These are phyloP conservation scores for Julus scandinavius DNA, from an alignment of 2,888 invertebrate genomes.

Conservation along the genomic window DNA sequence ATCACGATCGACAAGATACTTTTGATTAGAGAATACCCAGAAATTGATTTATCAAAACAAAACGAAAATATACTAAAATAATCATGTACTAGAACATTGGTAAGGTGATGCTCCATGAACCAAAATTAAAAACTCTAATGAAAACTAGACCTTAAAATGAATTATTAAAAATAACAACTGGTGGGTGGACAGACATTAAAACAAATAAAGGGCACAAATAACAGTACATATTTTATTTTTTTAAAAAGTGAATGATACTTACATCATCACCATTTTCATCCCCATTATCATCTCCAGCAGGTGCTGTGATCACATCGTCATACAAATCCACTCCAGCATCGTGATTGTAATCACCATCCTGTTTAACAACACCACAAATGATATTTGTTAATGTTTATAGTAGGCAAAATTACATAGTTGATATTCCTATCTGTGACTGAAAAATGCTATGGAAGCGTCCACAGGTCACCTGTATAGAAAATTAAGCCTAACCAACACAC, in stretches of 20 bases:
- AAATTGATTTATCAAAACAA: constrained; percentile 24
- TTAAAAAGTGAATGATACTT: neutral
- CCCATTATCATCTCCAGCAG: constrained; percentile 66
- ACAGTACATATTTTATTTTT: neutral
- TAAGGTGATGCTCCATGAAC: neutral
- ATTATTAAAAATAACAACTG: neutral
- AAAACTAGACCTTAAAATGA: neutral
- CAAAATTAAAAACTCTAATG: neutral
- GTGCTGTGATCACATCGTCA: constrained; percentile 92
- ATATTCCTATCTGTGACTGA: too few species aligned
- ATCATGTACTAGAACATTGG: neutral
- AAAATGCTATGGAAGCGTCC: too few species aligned
- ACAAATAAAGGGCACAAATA: neutral
- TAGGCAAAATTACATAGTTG: too few species aligned
- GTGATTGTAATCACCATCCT: constrained; percentile 73
- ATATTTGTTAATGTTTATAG: too few species aligned
- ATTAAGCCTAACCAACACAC: too few species aligned
- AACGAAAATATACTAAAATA: neutral
- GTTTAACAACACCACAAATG: neutral
- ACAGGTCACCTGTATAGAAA: too few species aligned
- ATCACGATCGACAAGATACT: constrained; percentile 53
- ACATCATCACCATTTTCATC: constrained; percentile 55
- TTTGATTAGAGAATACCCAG: constrained; percentile 46
- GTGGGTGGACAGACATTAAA: neutral
- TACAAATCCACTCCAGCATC: constrained; percentile 88